phyloP scores from a whole-genome alignment of 1,140 invertebrate species.

The Drosophila jambulina region DNA sequence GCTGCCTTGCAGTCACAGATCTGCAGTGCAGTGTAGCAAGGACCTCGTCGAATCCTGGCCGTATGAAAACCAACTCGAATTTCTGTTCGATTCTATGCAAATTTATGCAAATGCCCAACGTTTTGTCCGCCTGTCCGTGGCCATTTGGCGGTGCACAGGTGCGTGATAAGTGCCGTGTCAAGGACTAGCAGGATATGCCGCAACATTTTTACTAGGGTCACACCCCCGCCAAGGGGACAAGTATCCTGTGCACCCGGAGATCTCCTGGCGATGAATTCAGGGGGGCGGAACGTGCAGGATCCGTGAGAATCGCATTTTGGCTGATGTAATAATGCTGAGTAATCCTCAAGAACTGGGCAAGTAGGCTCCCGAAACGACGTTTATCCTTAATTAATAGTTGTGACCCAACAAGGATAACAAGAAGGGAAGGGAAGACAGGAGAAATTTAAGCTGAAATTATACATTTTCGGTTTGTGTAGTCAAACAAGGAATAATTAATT shows the following conservation, averaged over 20 bases:
- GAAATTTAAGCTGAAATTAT: background rate
- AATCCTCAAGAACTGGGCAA: conserved; percentile 3
- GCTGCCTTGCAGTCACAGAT: conserved; percentile 5
- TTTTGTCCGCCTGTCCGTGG: conserved; percentile 52
- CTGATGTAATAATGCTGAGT: conserved; percentile 24
- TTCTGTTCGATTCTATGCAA: conserved; percentile 55
- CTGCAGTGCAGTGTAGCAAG: conserved; percentile 28
- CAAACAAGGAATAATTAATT: background rate
- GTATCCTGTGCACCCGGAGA: conserved; percentile 6
- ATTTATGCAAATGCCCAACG: conserved; percentile 73
- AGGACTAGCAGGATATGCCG: conserved; percentile 53
- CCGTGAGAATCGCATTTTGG: conserved; percentile 25
- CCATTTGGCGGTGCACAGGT: conserved; percentile 61
- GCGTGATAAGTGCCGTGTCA: conserved; percentile 75
- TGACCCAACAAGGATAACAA: conserved; percentile 16
- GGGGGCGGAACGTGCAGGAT: conserved; percentile 25
- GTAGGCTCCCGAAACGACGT: background rate
- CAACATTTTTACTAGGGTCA: conserved; percentile 37
- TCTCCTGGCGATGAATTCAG: conserved; percentile 17
- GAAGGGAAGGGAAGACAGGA: background rate
- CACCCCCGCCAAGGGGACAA: background rate
- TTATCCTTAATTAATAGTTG: conserved; percentile 45
- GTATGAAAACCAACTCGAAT: background rate
- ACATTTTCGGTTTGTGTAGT: background rate
- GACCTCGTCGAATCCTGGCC: conserved; percentile 43